phyloP scores from a whole-genome alignment of 1,140 invertebrate species.

The Drosophila bifasciata region DNA sequence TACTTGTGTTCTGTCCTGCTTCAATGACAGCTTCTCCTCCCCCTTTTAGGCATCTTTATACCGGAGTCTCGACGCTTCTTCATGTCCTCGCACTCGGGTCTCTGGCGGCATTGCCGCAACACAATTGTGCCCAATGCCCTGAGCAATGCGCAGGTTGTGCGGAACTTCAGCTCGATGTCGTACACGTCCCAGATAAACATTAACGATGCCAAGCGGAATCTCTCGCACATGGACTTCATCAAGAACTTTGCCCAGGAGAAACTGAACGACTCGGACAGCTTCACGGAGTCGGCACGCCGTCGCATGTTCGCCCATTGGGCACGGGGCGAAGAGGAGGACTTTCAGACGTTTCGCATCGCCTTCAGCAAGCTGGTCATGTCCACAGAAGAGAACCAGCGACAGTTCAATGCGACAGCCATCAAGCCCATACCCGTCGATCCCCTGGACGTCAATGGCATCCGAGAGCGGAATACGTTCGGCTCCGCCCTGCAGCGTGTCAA shows the following conservation, averaged over 20 bases:
- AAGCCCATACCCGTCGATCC: constrained; percentile 71
- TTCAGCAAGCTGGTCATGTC: constrained; percentile 68
- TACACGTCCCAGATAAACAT: constrained; percentile 59
- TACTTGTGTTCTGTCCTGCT: no score
- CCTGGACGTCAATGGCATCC: constrained; percentile 57
- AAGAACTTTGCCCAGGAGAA: constrained; percentile 58
- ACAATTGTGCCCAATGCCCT: constrained; percentile 72
- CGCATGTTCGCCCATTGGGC: constrained; percentile 83
- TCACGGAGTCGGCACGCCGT: constrained; percentile 75
- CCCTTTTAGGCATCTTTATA: constrained; percentile 86
- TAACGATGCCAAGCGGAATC: constrained; percentile 67
- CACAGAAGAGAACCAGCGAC: constrained; percentile 56
- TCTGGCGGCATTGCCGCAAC: constrained; percentile 88
- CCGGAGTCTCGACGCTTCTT: constrained; percentile 86
- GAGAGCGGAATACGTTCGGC: constrained; percentile 55
- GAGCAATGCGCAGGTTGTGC: constrained; percentile 67
- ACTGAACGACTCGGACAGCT: constrained; percentile 52
- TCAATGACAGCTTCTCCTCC: no score
- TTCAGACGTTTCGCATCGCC: constrained; percentile 63
- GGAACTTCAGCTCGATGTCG: constrained; percentile 79
- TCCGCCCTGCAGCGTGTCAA: constrained; percentile 64
- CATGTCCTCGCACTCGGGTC: constrained; percentile 87
- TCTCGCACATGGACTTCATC: constrained; percentile 67
- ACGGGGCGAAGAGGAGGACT: constrained; percentile 67
- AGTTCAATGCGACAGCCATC: constrained; percentile 49